Percentiles rank a stretch among this genome's conserved stretches.
Conservation (phyloP, 2,113 vertebrate species). For the Plectropomus leopardus region DNA sequence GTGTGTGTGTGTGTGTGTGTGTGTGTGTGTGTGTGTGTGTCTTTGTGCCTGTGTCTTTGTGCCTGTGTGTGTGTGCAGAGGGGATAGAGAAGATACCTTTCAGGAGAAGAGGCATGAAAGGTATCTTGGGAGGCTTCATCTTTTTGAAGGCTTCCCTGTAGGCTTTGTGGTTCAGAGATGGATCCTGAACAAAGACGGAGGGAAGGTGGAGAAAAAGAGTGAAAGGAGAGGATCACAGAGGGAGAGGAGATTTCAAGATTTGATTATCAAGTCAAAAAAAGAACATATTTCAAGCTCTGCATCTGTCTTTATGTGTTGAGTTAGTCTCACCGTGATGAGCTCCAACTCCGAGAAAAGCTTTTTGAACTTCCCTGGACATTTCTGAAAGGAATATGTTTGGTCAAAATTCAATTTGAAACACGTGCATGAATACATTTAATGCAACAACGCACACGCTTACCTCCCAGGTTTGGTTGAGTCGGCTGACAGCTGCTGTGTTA, state of each 20-base stretch:
- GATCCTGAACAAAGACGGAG: conserved; percentile 87
- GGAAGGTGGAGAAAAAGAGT: neutral
- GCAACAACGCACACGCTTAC: conserved; percentile 78
- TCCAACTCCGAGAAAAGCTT: conserved; percentile 98
- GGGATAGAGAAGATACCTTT: conserved; percentile 88
- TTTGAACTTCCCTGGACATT: conserved; percentile 98
- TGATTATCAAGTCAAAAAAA: neutral
- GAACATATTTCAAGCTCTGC: neutral
- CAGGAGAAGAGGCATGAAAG: conserved; percentile 97
- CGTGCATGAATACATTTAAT: neutral
- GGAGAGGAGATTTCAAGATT: neutral
- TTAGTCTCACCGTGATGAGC: conserved; percentile 91
- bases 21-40: conserved; percentile 11
- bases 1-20: conserved; percentile 9
- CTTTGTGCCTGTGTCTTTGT: neutral
- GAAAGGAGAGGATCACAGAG: neutral
- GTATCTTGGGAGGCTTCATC: conserved; percentile 99
- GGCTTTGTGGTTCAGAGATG: conserved; percentile 98
- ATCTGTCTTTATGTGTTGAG: neutral
- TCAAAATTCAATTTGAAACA: neutral
- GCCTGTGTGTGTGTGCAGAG: neutral
- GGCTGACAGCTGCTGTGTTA: conserved; percentile 96
- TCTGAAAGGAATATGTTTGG: conserved; percentile 79
- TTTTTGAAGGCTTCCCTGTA: conserved; percentile 98
- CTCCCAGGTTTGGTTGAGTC: conserved; percentile 98